Base-by-base conservation (phyloP, 2,888 invertebrate species). In the Oxytorus armatus region DNA sequence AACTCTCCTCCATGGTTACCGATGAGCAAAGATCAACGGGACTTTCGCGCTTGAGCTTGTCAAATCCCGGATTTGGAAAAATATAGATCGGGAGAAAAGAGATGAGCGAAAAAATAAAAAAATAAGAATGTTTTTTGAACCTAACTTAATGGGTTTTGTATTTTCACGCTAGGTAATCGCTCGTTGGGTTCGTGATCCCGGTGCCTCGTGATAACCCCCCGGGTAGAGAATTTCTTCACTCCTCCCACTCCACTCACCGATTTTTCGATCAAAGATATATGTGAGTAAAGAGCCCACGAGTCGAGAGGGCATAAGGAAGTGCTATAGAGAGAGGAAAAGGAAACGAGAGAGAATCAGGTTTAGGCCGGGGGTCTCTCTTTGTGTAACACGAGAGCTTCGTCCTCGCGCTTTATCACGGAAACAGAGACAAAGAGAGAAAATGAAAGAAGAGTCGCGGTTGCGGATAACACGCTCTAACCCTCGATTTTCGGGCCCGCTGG, bases 361-460 rank as follows among this genome's bases (percentile, higher is more conserved):
- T 53, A 63, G 23, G 47, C 65, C n/a, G 21, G n/a, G 14, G 23
- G 47, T 77, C 33, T 70, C 72, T 83, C 77, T 84, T 81, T 83
- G 82, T 81, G 79, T 69, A 77, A 47, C 65, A 53, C 53, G 39
- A 66, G 53, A 76, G 76, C 82, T 82, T n/a, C 77, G 69, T 68
- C 75, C 83, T 82, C 81, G 69, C 68, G 79, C 82, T 85, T 88
- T 78, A 84, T 86, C 84, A 79, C 70, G 25, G 25, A 61, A 33
- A 25, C 3, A 23, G 57, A 16, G 83, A 79, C 70, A 21, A 18
- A 61, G 21, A 25, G 1, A 23, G 57, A 16, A 11, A 23, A 18
- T 36, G 51, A 49, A 49, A 63, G 61, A 61, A 63, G 73, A 69
- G 21, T 49, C 66, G 42, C 69, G 68, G 68, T 66, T 86, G 44